Percentiles rank a stretch among this genome's conserved stretches.
Evolutionary conservation across 1,140 invertebrate genomes (phyloP).

Genomic region (Anthonomus grandis): DNA sequence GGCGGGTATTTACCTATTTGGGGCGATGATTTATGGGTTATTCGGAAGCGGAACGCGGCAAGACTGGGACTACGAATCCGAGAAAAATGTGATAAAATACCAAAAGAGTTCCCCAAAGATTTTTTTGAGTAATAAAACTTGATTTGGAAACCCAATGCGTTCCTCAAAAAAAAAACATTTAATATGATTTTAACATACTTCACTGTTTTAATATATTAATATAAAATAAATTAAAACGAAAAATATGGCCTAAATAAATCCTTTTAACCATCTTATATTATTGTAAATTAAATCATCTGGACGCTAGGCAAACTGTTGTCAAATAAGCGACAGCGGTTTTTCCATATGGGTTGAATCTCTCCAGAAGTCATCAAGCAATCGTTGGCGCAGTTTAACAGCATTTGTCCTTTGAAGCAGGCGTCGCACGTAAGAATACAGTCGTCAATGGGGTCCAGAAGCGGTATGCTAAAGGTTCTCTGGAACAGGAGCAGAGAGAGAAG

Average conservation of each 20-base stretch:
- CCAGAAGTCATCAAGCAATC: slow-evolving; percentile 34
- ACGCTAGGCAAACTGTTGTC: slow-evolving; percentile 18
- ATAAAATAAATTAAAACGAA: too few species aligned
- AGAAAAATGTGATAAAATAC: too few species aligned
- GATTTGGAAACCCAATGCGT: too few species aligned
- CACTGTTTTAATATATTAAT: too few species aligned
- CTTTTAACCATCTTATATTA: too few species aligned
- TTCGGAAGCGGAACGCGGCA: slow-evolving; percentile 78
- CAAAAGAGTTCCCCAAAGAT: too few species aligned
- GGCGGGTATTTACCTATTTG: slow-evolving; percentile 71
- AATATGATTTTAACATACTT: too few species aligned
- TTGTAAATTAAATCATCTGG: slow-evolving; percentile 11
- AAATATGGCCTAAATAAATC: too few species aligned
- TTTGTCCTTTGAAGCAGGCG: slow-evolving; percentile 37
- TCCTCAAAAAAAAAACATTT: too few species aligned
- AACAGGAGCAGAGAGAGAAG: neutral
- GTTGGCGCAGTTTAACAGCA: slow-evolving; percentile 38
- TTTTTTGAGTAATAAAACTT: too few species aligned
- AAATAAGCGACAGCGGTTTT: slow-evolving; percentile 22
- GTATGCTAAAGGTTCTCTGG: neutral
- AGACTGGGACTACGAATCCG: slow-evolving; percentile 59
- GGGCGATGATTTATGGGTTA: slow-evolving; percentile 73
- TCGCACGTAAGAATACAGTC: slow-evolving; percentile 43
- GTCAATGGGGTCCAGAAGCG: slow-evolving; percentile 14
- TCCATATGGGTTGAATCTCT: slow-evolving; percentile 17